Conservation (phyloP, 2,797 vertebrate species). For the Aplochiton taeniatus region DNA sequence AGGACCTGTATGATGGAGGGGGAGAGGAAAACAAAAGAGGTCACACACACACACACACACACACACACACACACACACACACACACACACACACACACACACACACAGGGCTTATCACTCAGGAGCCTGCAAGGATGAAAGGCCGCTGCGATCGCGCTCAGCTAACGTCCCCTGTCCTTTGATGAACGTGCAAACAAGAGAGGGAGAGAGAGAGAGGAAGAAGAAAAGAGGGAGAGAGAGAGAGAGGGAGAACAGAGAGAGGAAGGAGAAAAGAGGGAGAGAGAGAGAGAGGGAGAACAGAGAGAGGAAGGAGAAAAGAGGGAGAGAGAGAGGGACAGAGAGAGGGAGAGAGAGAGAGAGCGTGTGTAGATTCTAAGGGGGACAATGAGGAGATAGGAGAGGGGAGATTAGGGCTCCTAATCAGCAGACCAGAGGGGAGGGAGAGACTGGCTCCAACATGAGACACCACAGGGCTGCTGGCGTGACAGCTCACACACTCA, state of each 20-base stretch:
- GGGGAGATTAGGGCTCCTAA: slow-evolving; percentile 31
- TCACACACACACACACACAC: too few species aligned
- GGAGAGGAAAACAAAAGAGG: too few species aligned
- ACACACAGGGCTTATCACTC: too few species aligned
- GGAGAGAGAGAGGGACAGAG: slow-evolving; percentile 8
- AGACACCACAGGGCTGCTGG: slow-evolving; percentile 20
- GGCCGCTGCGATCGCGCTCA: too few species aligned
- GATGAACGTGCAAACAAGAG: background rate
- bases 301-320: background rate
- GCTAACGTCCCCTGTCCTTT: too few species aligned
- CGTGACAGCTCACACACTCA: background rate
- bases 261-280: slow-evolving; percentile 1
- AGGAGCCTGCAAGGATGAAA: too few species aligned
- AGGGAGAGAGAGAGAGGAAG: background rate
- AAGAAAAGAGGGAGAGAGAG: slow-evolving; percentile 12
- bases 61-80: too few species aligned
- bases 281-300: background rate
- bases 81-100: too few species aligned
- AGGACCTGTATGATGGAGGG: too few species aligned
- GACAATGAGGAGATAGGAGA: slow-evolving; percentile 39
- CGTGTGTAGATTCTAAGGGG: slow-evolving; percentile 19
- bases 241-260: slow-evolving; percentile 18
- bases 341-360: slow-evolving; percentile 17
- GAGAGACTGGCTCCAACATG: slow-evolving; percentile 25
- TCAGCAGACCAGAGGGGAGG: slow-evolving; percentile 24